phyloP scores from a whole-genome alignment of 23 tunicate species.

The Aplidium turbinatum region DNA sequence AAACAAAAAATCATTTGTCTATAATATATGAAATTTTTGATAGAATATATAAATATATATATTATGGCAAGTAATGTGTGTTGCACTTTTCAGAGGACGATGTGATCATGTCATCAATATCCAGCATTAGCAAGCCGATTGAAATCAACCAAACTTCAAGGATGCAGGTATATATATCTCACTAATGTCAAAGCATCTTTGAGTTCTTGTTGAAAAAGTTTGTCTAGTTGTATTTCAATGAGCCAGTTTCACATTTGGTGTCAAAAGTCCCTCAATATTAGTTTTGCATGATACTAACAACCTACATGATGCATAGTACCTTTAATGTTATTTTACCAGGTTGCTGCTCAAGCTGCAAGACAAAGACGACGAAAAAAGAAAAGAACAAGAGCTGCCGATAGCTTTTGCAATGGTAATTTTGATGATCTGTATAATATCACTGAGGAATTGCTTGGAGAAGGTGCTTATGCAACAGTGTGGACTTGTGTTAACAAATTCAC shows the following conservation, averaged over 20 bases:
- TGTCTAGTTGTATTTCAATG: not conserved
- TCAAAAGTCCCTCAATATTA: not conserved
- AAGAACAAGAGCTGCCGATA: slow-evolving; percentile 88
- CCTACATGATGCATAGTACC: not conserved
- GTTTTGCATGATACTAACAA: not conserved
- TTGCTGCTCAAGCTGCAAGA: slow-evolving; percentile 81
- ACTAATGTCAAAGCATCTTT: too few relatives aligned
- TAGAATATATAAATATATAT: too few relatives aligned
- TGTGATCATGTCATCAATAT: not conserved
- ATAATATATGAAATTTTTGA: too few relatives aligned
- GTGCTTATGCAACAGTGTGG: slow-evolving; percentile 97
- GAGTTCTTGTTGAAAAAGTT: not conserved
- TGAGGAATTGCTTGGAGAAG: slow-evolving; percentile 89
- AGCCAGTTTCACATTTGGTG: not conserved
- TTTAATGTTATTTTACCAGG: slow-evolving; percentile 16
- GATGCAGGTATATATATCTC: slow-evolving; percentile 65
- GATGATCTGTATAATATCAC: slow-evolving; percentile 80
- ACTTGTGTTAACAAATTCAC: slow-evolving; percentile 91
- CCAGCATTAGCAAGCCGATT: slow-evolving; percentile 72
- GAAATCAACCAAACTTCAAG: slow-evolving; percentile 65
- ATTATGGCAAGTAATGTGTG: too few relatives aligned
- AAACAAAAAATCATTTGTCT: too few relatives aligned
- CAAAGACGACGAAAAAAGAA: slow-evolving; percentile 89
- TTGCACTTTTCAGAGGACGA: slow-evolving; percentile 23
- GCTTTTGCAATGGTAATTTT: slow-evolving; percentile 95